A percentile compares a stretch with the other conserved stretches of the same genome.
Evolutionary conservation across 2,113 vertebrate genomes (phyloP).

Genomic region (Arvicanthis niloticus): DNA sequence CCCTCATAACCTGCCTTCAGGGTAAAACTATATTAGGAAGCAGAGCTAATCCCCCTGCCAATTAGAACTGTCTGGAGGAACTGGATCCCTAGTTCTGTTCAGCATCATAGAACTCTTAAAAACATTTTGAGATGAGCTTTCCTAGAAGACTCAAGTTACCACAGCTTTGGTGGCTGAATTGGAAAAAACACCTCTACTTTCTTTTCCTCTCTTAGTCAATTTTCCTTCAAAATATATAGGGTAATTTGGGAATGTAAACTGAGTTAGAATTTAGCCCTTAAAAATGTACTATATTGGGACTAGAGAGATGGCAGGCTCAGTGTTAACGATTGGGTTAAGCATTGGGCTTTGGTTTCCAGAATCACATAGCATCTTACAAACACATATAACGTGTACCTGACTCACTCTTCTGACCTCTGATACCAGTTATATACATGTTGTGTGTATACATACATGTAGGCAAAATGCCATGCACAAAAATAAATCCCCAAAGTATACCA

Average conservation of each 20-base stretch:
- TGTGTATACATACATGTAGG: not conserved
- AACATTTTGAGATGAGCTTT: not conserved
- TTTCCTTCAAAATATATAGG: not conserved
- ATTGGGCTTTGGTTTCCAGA: not conserved
- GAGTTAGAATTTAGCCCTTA: not conserved
- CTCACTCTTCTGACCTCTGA: not conserved
- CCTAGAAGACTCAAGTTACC: not conserved
- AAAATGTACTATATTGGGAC: not conserved
- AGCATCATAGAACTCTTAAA: not conserved
- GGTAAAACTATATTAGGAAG: not conserved
- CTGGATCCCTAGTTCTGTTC: not conserved
- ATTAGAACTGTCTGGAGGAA: not conserved
- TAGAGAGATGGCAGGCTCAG: not conserved
- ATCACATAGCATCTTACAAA: not conserved
- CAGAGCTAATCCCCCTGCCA: not conserved
- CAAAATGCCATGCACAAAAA: not conserved
- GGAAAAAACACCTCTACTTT: not conserved
- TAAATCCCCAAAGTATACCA: not conserved
- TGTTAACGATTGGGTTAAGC: not conserved
- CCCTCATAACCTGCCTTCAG: not conserved
- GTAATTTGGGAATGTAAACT: constrained; percentile 8
- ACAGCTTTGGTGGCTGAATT: not conserved
- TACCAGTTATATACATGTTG: too few relatives aligned
- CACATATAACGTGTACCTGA: not conserved
- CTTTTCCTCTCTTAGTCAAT: not conserved